Evolutionary conservation across 2,113 vertebrate species (phyloP).

Genomic region (Myrmecophaga tridactyla): DNA sequence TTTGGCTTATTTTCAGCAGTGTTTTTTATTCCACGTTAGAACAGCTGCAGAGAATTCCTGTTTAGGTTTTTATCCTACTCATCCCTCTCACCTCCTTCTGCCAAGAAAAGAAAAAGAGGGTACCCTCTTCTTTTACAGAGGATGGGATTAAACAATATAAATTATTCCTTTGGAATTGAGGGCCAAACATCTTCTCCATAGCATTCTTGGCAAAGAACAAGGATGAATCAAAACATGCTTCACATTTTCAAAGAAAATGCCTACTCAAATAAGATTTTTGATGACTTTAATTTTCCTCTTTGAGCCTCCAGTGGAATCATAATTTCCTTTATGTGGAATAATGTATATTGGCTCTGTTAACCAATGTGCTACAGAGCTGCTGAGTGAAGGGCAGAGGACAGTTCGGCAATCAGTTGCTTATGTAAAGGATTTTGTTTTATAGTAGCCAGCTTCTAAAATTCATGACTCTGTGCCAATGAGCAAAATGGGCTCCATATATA

Average conservation of each 20-base stretch:
- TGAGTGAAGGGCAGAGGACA: constrained; percentile 43
- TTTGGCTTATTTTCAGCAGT: background rate
- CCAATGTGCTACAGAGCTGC: constrained; percentile 48
- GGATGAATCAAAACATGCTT: background rate
- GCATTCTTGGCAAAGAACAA: background rate
- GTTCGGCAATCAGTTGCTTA: constrained; percentile 22
- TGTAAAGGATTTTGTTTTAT: constrained; percentile 42
- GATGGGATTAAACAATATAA: background rate
- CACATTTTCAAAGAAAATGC: constrained; percentile 67
- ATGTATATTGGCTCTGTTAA: constrained; percentile 63
- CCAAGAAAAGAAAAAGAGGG: constrained; percentile 30
- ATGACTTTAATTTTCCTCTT: constrained; percentile 67
- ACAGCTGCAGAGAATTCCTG: background rate
- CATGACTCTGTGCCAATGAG: constrained; percentile 36
- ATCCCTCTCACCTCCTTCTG: background rate
- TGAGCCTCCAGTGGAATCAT: constrained; percentile 49
- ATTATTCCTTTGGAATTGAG: background rate
- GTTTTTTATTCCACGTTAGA: background rate
- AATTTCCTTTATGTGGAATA: constrained; percentile 57
- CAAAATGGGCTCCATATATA: constrained; percentile 58
- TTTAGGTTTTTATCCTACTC: background rate
- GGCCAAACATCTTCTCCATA: background rate
- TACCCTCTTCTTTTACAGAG: background rate
- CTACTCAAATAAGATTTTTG: constrained; percentile 45
- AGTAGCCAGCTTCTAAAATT: constrained; percentile 44